A percentile compares a stretch with the other conserved stretches of the same genome.
These are phyloP conservation scores for Danio choprae DNA, from an alignment of 2,797 vertebrate genomes.

Conservation along the genomic window DNA sequence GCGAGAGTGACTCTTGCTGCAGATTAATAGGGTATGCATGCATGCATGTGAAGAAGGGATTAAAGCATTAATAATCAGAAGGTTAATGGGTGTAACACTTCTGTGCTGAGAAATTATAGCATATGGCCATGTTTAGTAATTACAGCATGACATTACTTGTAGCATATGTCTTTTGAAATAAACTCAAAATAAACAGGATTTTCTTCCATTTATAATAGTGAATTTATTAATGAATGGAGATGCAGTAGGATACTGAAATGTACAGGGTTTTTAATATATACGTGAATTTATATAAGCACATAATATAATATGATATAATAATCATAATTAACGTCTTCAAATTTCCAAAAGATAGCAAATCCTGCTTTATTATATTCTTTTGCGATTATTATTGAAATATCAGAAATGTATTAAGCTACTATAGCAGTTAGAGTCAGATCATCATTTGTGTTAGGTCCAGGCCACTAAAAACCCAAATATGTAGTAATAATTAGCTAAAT, in stretches of 20 bases:
- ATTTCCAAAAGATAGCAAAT: neutral
- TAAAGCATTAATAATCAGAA: conserved; percentile 45
- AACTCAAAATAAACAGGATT: neutral
- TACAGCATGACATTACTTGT: conserved; percentile 1
- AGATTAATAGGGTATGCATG: conserved; percentile 22
- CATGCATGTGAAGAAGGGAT: conserved; percentile 27
- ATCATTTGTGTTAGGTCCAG: neutral
- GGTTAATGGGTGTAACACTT: conserved; percentile 26
- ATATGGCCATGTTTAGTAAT: conserved; percentile 24
- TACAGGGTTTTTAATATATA: too few species aligned
- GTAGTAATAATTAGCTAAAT: neutral
- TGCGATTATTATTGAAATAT: too few species aligned
- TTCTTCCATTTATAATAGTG: neutral
- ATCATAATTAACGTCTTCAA: neutral
- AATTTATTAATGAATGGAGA: neutral
- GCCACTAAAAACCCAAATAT: neutral
- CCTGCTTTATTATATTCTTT: neutral
- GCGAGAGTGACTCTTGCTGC: neutral
- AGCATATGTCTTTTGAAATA: neutral
- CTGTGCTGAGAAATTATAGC: conserved; percentile 19
- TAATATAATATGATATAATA: too few species aligned
- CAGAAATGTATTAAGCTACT: neutral
- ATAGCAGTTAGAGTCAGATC: neutral
- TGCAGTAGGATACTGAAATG: neutral
- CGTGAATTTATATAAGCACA: too few species aligned